Evolutionary conservation across 1,140 invertebrate genomes (phyloP).

Genomic region (Potamilus streckersoni): DNA sequence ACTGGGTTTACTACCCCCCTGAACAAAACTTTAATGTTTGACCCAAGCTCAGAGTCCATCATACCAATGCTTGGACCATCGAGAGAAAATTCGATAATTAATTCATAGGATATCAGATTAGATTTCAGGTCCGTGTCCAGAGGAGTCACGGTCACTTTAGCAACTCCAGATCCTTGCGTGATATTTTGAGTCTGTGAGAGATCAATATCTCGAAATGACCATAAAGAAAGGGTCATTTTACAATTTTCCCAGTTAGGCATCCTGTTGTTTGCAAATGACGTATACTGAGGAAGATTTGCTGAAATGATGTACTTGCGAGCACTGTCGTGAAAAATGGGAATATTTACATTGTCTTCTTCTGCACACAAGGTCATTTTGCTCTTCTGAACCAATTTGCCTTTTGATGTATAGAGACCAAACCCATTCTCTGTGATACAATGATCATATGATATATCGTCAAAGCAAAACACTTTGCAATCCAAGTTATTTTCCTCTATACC

Average conservation of each 20-base stretch:
- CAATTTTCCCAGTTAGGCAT: no score
- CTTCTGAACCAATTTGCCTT: slow-evolving; percentile 11
- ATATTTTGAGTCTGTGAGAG: not conserved
- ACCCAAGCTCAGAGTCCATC: slow-evolving; percentile 44
- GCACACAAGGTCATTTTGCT: slow-evolving; percentile 20
- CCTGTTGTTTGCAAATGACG: no score
- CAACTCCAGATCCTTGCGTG: not conserved
- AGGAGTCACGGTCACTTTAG: not conserved
- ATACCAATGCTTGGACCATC: slow-evolving; percentile 28
- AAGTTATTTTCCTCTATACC: no score
- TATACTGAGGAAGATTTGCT: no score
- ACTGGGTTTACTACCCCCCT: slow-evolving; percentile 13
- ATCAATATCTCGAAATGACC: slow-evolving; percentile 5
- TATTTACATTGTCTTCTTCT: slow-evolving; percentile 28
- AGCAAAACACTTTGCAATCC: no score
- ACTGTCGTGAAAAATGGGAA: slow-evolving; percentile 19
- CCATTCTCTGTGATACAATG: not conserved
- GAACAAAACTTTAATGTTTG: slow-evolving; percentile 21
- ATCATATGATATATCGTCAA: slow-evolving; percentile 11
- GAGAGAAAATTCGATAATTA: slow-evolving; percentile 32
- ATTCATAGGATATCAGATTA: not conserved
- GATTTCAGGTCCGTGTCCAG: not conserved
- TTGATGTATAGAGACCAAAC: not conserved
- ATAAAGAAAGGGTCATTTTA: slow-evolving; percentile 20
- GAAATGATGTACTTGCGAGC: slow-evolving; percentile 8